A percentile compares a stretch with the other conserved stretches of the same genome.
Conservation (phyloP, 1,140 invertebrate genomes). For the Cylas formicarius region DNA sequence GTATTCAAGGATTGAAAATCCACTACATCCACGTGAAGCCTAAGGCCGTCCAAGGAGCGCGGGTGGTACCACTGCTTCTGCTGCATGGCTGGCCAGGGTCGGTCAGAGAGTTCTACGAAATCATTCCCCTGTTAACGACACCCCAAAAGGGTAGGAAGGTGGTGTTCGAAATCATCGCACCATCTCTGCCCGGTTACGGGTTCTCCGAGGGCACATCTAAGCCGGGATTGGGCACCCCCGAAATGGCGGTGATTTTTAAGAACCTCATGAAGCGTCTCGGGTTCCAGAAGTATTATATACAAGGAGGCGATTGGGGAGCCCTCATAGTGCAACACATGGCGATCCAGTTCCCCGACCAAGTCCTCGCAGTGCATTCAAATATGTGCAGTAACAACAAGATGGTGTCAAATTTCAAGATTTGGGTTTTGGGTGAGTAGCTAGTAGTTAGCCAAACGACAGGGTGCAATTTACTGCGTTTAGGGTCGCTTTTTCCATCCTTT, state of each 20-base stretch:
- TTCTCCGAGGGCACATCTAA: slow-evolving; percentile 65
- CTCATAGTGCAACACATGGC: slow-evolving; percentile 55
- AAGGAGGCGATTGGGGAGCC: slow-evolving; percentile 82
- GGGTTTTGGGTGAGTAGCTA: slow-evolving; percentile 41
- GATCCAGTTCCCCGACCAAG: slow-evolving; percentile 60
- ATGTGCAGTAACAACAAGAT: slow-evolving; percentile 48
- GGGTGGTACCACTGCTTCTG: slow-evolving; percentile 56
- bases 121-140: slow-evolving; percentile 64
- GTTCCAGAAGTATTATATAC: slow-evolving; percentile 67
- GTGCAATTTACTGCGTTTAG: slow-evolving; percentile 43
- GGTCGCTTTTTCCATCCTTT: slow-evolving; percentile 47
- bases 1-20: slow-evolving; percentile 50
- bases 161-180: slow-evolving; percentile 72
- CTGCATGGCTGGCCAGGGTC: slow-evolving; percentile 92
- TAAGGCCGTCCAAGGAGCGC: slow-evolving; percentile 32
- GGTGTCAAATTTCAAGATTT: slow-evolving; percentile 42
- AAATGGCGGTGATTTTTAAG: slow-evolving; percentile 68
- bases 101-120: slow-evolving; percentile 76
- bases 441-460: slow-evolving; percentile 31
- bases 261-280: slow-evolving; percentile 81
- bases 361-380: slow-evolving; percentile 62
- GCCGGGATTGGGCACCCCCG: slow-evolving; percentile 53
- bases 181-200: slow-evolving; percentile 63
- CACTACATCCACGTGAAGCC: slow-evolving; percentile 60
- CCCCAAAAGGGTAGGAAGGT: slow-evolving; percentile 45